Conservation (phyloP, 2,888 invertebrate species). For the Nemoura dubitans region DNA sequence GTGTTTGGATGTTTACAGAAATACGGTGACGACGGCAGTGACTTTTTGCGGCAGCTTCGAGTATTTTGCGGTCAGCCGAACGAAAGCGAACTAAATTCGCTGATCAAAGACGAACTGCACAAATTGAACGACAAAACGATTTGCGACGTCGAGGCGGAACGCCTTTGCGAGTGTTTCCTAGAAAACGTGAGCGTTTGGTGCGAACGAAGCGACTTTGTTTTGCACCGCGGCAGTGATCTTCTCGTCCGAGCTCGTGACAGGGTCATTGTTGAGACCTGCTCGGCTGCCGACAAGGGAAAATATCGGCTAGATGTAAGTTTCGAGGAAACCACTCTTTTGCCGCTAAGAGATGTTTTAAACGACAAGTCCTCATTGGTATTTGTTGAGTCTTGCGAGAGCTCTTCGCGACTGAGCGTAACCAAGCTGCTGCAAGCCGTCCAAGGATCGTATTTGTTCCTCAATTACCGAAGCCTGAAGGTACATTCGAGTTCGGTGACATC, state of each 20-base stretch:
- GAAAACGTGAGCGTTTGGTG: neutral
- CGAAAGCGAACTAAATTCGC: neutral
- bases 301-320: neutral
- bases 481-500: neutral
- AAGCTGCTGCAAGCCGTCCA: neutral
- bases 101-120: neutral
- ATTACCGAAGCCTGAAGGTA: neutral
- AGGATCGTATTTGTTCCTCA: neutral
- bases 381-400: neutral
- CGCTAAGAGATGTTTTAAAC: neutral
- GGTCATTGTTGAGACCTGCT: neutral
- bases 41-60: neutral
- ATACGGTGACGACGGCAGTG: neutral
- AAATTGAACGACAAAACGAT: neutral
- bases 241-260: neutral
- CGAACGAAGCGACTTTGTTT: neutral
- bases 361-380: neutral
- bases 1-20: neutral
- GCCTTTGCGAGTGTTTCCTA: neutral
- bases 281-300: neutral
- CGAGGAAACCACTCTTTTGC: neutral
- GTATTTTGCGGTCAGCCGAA: neutral
- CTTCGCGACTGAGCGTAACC: neutral
- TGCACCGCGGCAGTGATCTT: neutral
- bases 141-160: neutral